These are phyloP conservation scores for Hemicordylus capensis DNA, from an alignment of 2,113 vertebrate species.

Conservation along the genomic window DNA sequence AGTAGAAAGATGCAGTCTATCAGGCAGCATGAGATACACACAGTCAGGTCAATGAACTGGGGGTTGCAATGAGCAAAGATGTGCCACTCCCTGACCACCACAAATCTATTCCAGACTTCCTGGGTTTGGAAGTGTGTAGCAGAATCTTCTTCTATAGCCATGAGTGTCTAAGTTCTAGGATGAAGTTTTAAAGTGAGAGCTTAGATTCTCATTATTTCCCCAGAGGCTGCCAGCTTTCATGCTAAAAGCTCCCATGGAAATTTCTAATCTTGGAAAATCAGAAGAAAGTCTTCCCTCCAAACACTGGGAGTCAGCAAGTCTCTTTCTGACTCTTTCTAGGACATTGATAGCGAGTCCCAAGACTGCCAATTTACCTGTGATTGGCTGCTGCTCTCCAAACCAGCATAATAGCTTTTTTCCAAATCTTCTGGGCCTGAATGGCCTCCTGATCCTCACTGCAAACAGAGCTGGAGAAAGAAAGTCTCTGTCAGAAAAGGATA, in stretches of 20 bases:
- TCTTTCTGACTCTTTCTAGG: neutral
- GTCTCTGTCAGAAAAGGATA: neutral
- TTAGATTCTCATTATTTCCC: neutral
- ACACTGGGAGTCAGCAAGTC: neutral
- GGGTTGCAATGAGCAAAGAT: neutral
- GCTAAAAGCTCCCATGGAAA: neutral
- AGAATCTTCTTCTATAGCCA: neutral
- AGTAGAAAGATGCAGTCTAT: neutral
- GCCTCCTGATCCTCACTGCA: conserved; percentile 99
- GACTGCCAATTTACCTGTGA: conserved; percentile 84
- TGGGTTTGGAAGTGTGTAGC: neutral
- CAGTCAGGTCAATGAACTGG: neutral
- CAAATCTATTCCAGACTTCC: neutral
- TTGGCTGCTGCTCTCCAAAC: conserved; percentile 99
- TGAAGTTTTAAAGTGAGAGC: neutral
- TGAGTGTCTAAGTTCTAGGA: neutral
- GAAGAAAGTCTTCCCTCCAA: neutral
- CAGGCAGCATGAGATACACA: neutral
- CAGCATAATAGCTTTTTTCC: conserved; percentile 99
- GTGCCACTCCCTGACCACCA: neutral
- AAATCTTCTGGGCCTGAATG: conserved; percentile 98
- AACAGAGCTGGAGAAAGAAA: conserved; percentile 84
- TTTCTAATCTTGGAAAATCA: neutral
- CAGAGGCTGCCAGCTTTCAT: neutral
- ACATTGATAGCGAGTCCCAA: neutral